These are phyloP conservation scores for Meteorus sp. DNA, from an alignment of 1,140 invertebrate genomes.

Conservation along the genomic window DNA sequence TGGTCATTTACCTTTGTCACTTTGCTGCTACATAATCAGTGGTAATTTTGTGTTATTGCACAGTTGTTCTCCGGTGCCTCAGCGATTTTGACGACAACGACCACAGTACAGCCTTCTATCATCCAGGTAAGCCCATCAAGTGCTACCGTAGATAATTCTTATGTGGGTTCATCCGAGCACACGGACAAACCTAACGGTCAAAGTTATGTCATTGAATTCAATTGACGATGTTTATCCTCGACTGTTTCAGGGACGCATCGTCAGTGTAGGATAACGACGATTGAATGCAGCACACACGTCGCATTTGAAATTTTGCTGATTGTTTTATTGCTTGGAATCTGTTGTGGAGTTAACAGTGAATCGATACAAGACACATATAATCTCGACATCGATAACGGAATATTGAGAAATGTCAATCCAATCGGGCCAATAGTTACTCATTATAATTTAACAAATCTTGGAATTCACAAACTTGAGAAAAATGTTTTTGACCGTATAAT, in stretches of 20 bases:
- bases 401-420: constrained; percentile 24
- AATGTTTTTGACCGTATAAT: constrained; percentile 34
- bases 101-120: neutral
- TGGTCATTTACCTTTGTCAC: neutral
- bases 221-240: constrained; percentile 6
- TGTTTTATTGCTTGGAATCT: constrained; percentile 29
- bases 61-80: neutral
- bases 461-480: constrained; percentile 25
- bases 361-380: constrained; percentile 9
- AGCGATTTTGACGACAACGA: neutral
- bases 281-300: too few species aligned
- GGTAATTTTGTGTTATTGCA: neutral
- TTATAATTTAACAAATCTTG: constrained; percentile 32
- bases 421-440: neutral
- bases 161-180: constrained; percentile 11
- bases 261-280: constrained; percentile 2
- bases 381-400: constrained; percentile 29
- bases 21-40: neutral
- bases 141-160: constrained; percentile 10
- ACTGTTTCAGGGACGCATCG: neutral
- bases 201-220: constrained; percentile 4
- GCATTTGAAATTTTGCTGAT: constrained; percentile 22
- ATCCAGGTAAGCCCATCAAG: constrained; percentile 12
- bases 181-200: constrained; percentile 13
- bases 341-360: neutral